Evolutionary conservation across 2,888 invertebrate genomes (phyloP).

Genomic region (Ichneumoninae sp.): DNA sequence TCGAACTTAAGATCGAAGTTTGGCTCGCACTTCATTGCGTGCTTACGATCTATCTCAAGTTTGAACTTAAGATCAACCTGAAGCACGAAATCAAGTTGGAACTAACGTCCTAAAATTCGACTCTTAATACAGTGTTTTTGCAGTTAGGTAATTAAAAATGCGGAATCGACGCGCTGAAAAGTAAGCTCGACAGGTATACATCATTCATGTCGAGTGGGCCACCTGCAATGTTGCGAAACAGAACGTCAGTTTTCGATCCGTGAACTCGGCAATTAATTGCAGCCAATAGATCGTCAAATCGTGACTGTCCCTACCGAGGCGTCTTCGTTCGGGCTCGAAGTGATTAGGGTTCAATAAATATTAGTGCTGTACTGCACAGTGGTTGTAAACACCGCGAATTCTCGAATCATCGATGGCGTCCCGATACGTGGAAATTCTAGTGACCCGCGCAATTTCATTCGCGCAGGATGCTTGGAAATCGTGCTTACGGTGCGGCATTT

Average conservation of each 20-base stretch:
- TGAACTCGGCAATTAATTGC: background rate
- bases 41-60: too few relatives aligned
- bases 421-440: background rate
- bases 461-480: conserved; percentile 8
- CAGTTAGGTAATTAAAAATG: too few relatives aligned
- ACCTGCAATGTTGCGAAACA: background rate
- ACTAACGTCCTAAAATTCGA: too few relatives aligned
- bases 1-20: too few relatives aligned
- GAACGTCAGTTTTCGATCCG: background rate
- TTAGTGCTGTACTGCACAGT: background rate
- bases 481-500: conserved; percentile 29
- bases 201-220: background rate
- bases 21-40: too few relatives aligned
- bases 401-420: background rate
- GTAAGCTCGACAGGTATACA: background rate
- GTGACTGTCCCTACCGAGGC: background rate
- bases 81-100: too few relatives aligned
- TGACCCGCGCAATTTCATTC: conserved; percentile 9
- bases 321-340: background rate
- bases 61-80: too few relatives aligned
- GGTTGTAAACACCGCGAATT: background rate
- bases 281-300: background rate
- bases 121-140: too few relatives aligned
- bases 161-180: background rate
- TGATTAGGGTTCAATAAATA: background rate